Conservation (phyloP, 2,888 invertebrate genomes). For the Hoplodrina ambigua region DNA sequence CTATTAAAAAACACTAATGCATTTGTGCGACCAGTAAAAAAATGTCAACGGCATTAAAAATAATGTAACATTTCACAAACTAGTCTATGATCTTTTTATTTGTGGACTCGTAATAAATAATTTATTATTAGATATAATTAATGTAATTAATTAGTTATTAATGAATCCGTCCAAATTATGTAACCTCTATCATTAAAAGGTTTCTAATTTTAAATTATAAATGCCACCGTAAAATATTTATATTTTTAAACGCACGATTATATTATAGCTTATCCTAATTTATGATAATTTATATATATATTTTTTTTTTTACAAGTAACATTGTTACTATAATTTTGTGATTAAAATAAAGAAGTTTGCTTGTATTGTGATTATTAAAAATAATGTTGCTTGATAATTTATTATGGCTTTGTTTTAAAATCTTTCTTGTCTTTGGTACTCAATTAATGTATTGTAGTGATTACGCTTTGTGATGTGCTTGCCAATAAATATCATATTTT, state of each 20-base stretch:
- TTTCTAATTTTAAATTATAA: not conserved
- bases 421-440: not conserved
- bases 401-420: too few relatives aligned
- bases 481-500: slow-evolving; percentile 52
- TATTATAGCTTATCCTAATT: not conserved
- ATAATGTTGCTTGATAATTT: too few relatives aligned
- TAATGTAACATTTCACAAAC: not conserved
- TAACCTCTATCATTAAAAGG: slow-evolving; percentile 3
- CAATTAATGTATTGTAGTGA: slow-evolving; percentile 21
- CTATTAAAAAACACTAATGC: not conserved
- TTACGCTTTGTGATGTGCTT: slow-evolving; percentile 42
- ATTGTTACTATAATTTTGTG: not conserved
- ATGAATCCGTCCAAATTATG: slow-evolving; percentile 36
- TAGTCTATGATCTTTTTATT: not conserved
- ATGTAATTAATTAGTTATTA: slow-evolving; percentile 4
- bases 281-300: not conserved
- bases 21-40: not conserved
- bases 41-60: not conserved
- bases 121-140: not conserved
- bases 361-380: not conserved
- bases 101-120: not conserved
- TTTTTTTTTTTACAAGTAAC: not conserved
- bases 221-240: too few relatives aligned
- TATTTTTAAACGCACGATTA: not conserved
- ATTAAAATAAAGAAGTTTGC: not conserved